Base-by-base conservation (phyloP, 2,113 vertebrate species). In the Picathartes gymnocephalus region DNA sequence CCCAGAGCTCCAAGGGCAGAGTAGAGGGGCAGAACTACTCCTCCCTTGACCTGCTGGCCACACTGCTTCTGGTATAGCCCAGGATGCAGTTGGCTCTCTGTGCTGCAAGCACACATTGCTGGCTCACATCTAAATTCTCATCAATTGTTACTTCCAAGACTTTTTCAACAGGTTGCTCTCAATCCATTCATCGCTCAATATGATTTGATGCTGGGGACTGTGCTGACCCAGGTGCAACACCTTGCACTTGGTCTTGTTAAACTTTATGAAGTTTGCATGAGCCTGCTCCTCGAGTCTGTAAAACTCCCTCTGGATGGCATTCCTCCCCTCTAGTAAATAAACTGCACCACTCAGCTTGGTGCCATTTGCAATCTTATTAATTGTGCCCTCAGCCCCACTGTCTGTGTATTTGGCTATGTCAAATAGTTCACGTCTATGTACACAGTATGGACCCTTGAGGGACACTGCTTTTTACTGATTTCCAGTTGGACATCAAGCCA, bases 141-240 rank as follows among this genome's bases (percentile, higher is more conserved):
- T 14, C 28, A 31, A 3, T 17, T 6, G 4, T 12, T 50, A 25
- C 8, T 47, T 40, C 23, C 20, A 50, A 30, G 33, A 27, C 17
- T 11, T 86, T 69, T 16, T 45, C 17, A 4, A 2, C 11, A n/a
- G 10, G 48, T 10, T 81, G 5, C 37, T 45, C 7, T 64, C 24
- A 70, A 70, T 51, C 6, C 10, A 3, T 23, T 31, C 12, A 42
- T 33, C 22, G 13, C 3, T 64, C 24, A 61, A 3, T 7, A 47
- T 39, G 22, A 31, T 39, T 33, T 54, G 22, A 16, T 47, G 2
- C 5, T n/a, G 6, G 12, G 8, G 14, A 14, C 48, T 77, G 31
- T 20, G 50, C 11, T 0, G 0, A 37, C 3, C 6, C 27, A 27
- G 10, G 13, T 44, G 27, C 45, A 66, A 27, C 22, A 44, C 20